A percentile compares a stretch with the other conserved stretches of the same genome.
Evolutionary conservation across 1,140 invertebrate genomes (phyloP).

Genomic region (Diorhabda sublineata): DNA sequence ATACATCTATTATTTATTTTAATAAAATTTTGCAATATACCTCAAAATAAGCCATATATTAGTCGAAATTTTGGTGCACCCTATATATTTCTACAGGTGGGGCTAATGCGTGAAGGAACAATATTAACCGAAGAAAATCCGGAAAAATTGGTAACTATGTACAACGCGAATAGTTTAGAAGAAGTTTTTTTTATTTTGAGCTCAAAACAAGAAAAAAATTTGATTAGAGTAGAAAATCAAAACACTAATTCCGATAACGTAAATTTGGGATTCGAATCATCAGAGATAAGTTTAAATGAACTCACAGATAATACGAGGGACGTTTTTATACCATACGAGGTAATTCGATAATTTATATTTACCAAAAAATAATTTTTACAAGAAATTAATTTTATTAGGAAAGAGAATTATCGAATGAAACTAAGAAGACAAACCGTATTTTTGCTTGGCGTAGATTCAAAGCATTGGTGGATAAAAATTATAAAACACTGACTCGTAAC

Average conservation of each 20-base stretch:
- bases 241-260: not conserved
- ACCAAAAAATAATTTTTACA: conserved; percentile 24
- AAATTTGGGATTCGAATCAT: not conserved
- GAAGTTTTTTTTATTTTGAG: conserved; percentile 70
- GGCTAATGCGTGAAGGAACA: conserved; percentile 80
- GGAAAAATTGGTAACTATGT: conserved; percentile 56
- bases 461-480: not conserved
- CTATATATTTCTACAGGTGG: conserved; percentile 60
- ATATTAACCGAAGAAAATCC: conserved; percentile 84
- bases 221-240: conserved; percentile 30
- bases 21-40: not conserved
- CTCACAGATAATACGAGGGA: not conserved
- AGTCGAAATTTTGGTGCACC: not conserved
- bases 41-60: not conserved
- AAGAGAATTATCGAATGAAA: too few relatives aligned
- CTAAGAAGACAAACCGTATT: not conserved
- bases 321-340: conserved; percentile 9
- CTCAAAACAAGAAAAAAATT: conserved; percentile 51
- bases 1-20: not conserved
- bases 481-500: not conserved
- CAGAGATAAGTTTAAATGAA: conserved; percentile 14
- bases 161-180: conserved; percentile 63
- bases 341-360: conserved; percentile 24
- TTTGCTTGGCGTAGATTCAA: not conserved
- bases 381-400: conserved; percentile 22